A percentile compares a stretch with the other conserved stretches of the same genome.
These are phyloP conservation scores for Rhadina sibilatrix DNA, from an alignment of 2,113 vertebrate genomes.

Conservation along the genomic window DNA sequence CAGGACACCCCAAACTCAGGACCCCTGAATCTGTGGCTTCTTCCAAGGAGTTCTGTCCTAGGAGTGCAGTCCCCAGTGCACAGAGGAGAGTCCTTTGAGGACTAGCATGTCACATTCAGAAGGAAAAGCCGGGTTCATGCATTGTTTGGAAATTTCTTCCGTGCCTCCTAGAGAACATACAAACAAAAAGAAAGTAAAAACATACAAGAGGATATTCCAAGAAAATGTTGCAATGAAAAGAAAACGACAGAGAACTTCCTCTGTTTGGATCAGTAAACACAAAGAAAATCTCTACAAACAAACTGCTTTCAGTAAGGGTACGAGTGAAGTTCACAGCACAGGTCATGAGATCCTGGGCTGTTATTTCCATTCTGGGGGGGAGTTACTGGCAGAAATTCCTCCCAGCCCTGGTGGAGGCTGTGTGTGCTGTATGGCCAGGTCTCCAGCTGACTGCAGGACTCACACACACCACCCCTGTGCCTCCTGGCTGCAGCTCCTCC, in stretches of 20 bases:
- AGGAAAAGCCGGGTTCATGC: neutral
- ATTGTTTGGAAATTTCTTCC: conserved; percentile 7
- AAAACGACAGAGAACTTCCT: conserved; percentile 29
- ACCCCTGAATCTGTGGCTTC: neutral
- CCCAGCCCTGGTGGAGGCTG: neutral
- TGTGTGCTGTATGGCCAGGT: neutral
- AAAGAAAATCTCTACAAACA: conserved; percentile 38
- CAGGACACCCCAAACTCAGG: neutral
- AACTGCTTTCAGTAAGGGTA: neutral
- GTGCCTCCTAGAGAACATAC: neutral
- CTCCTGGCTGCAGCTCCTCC: neutral
- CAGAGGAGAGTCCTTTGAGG: neutral
- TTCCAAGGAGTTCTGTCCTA: neutral
- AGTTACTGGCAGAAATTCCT: neutral
- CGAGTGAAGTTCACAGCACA: neutral
- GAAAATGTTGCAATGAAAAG: neutral
- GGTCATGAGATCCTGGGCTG: neutral
- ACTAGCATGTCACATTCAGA: neutral
- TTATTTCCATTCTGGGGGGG: neutral
- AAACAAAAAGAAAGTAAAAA: conserved; percentile 48
- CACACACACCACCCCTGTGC: neutral
- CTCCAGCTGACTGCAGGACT: neutral
- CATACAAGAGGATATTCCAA: conserved; percentile 38
- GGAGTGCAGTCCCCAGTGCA: neutral
- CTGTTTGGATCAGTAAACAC: conserved; percentile 37